Base-by-base conservation (phyloP, 2,113 vertebrate genomes). In the Synchiropus splendidus region DNA sequence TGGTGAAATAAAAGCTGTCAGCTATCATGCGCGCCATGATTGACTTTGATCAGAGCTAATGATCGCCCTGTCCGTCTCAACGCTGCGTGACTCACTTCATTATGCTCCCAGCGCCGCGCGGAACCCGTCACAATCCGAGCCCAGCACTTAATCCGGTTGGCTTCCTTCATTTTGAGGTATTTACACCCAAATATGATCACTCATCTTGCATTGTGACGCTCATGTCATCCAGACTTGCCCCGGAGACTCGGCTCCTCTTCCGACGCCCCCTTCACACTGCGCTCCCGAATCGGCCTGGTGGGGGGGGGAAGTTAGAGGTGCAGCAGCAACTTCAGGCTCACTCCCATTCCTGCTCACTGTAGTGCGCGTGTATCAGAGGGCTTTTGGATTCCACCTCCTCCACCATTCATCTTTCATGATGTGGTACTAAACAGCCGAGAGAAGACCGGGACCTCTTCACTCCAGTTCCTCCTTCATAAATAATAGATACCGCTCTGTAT, bases 241-340 rank as follows among this genome's bases (percentile, higher is more conserved):
- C 60, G n/a, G n/a, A n/a, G n/a, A n/a, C n/a, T n/a, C 47, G 42
- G 57, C 57, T 53, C 60, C 35, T 33, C 46, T 31, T 31, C 49
- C 50, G 53, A 48, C 45, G 73, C 58, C 48, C 67, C 57, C n/a
- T 53, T 66, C 72, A 77, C 63, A 68, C 68, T 51, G 68, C 76
- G 75, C 64, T 72, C 84, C 72, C 74, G 58, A 48, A 27, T 82
- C 58, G 73, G 71, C 62, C 69, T 54, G 54, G 48, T 56, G 57
- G 62, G 70, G 82, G 78, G 72, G 82, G 78, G 74, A 78, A 78
- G 75, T 76, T 64, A 58, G 77, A 83, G 76, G 76, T 87, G 88
- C 83, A 87, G 66, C 71, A 72, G 71, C 75, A 73, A 79, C 72
- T 80, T 85, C 66, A 68, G 67, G 72, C 69, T 70, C 69, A 57